Conservation (phyloP, 1,140 invertebrate species). For the Calosoma granatense region DNA sequence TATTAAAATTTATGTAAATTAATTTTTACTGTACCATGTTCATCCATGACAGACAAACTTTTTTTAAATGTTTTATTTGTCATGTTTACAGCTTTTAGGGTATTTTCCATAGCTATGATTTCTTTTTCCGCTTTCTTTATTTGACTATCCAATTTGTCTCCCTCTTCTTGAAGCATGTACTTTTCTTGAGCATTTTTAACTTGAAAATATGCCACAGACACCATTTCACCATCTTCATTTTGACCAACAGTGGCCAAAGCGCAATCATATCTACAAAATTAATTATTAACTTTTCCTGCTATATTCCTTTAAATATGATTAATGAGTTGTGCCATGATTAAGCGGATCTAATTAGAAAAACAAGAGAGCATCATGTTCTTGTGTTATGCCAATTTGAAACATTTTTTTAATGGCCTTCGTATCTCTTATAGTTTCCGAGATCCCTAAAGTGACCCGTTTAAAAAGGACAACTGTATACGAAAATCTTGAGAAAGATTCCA, state of each 20-base stretch:
- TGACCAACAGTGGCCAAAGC: conserved; percentile 37
- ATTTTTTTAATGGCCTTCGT: too few relatives aligned
- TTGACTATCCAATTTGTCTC: conserved; percentile 55
- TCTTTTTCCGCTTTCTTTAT: conserved; percentile 57
- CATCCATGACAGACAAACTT: conserved; percentile 40
- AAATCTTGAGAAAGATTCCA: too few relatives aligned
- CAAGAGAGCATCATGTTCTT: too few relatives aligned
- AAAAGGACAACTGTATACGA: too few relatives aligned
- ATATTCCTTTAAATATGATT: conserved; percentile 25
- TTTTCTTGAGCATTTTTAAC: conserved; percentile 60
- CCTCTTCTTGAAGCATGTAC: conserved; percentile 52
- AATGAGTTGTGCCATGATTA: conserved; percentile 14
- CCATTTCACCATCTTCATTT: conserved; percentile 45
- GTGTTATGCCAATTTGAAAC: too few relatives aligned
- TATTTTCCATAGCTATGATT: conserved; percentile 64
- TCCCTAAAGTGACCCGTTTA: too few relatives aligned
- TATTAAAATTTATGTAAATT: not conserved
- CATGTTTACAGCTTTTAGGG: conserved; percentile 53
- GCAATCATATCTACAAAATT: conserved; percentile 22
- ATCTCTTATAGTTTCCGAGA: conserved; percentile 19
- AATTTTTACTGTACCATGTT: conserved; percentile 31
- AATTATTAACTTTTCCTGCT: too few relatives aligned
- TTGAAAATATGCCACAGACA: conserved; percentile 53
- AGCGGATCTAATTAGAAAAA: conserved; percentile 2
- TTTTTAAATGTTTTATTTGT: conserved; percentile 51